These are phyloP conservation scores for Eustalomyia histrio DNA, from an alignment of 2,888 invertebrate species.

Conservation along the genomic window DNA sequence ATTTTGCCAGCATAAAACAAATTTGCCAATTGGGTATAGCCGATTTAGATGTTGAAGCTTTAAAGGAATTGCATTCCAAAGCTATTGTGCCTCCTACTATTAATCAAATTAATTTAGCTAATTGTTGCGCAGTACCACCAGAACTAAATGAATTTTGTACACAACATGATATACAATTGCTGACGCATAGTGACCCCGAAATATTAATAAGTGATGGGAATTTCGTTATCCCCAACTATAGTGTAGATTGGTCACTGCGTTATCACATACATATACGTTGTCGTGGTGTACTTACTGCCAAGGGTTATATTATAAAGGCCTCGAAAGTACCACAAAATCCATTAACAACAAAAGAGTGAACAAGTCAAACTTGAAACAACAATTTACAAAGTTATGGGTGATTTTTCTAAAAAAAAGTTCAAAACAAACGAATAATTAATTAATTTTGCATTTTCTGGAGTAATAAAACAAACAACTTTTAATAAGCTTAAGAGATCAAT, in stretches of 20 bases:
- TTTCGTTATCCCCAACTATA: slow-evolving; percentile 81
- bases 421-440: neutral
- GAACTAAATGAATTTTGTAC: slow-evolving; percentile 93
- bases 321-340: slow-evolving; percentile 65
- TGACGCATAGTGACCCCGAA: slow-evolving; percentile 97
- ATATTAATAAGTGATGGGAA: slow-evolving; percentile 80
- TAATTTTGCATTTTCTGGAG: neutral
- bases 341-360: slow-evolving; percentile 3
- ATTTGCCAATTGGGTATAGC: slow-evolving; percentile 90
- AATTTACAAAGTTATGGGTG: too few relatives aligned
- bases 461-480: neutral
- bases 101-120: slow-evolving; percentile 94
- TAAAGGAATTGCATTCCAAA: slow-evolving; percentile 88
- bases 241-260: slow-evolving; percentile 88
- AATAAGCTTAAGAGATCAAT: neutral
- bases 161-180: slow-evolving; percentile 92
- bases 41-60: slow-evolving; percentile 91
- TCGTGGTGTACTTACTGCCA: slow-evolving; percentile 93
- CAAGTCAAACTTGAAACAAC: neutral
- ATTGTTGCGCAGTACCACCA: slow-evolving; percentile 96
- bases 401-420: neutral
- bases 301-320: slow-evolving; percentile 88
- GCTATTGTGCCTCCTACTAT: slow-evolving; percentile 90
- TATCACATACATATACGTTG: slow-evolving; percentile 95
- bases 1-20: slow-evolving; percentile 83